Conservation (phyloP, 2,797 vertebrate species). For the Fundulus diaphanus region DNA sequence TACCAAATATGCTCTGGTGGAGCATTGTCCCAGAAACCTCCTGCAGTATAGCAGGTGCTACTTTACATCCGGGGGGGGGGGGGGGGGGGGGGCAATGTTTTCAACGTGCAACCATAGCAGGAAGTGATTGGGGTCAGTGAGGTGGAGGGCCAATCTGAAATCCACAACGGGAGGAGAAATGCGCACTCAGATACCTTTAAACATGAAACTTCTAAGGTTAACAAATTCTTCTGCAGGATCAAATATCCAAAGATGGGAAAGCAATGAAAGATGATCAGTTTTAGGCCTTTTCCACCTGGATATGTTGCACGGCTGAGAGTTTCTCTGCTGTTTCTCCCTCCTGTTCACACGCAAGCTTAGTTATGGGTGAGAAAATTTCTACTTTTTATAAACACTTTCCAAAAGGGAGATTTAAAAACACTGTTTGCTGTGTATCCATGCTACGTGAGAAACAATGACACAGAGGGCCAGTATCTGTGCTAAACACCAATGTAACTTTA, state of each 20-base stretch:
- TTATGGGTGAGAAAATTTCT: background rate
- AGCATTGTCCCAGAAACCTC: slow-evolving; percentile 43
- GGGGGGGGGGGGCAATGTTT: slow-evolving; percentile 33
- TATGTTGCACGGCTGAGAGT: background rate
- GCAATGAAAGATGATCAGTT: background rate
- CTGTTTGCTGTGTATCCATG: background rate
- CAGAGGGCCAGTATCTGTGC: no score
- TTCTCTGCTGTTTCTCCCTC: background rate
- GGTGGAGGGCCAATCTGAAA: slow-evolving; percentile 65
- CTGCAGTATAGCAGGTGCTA: slow-evolving; percentile 55
- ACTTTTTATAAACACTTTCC: no score
- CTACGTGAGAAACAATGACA: no score
- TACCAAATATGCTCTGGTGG: background rate
- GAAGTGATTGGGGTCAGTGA: slow-evolving; percentile 42
- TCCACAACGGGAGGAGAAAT: slow-evolving; percentile 46
- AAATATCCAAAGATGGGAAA: background rate
- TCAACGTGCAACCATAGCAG: slow-evolving; percentile 48
- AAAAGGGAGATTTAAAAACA: background rate
- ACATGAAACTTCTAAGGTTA: background rate
- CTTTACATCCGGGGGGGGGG: slow-evolving; percentile 41
- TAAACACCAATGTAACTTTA: no score
- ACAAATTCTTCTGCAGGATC: background rate
- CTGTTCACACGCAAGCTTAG: background rate
- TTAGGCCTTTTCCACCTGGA: background rate
- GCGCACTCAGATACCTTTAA: slow-evolving; percentile 33